These are phyloP conservation scores for Potamarius usumacintae DNA, from an alignment of 2,113 vertebrate genomes.

Conservation along the genomic window DNA sequence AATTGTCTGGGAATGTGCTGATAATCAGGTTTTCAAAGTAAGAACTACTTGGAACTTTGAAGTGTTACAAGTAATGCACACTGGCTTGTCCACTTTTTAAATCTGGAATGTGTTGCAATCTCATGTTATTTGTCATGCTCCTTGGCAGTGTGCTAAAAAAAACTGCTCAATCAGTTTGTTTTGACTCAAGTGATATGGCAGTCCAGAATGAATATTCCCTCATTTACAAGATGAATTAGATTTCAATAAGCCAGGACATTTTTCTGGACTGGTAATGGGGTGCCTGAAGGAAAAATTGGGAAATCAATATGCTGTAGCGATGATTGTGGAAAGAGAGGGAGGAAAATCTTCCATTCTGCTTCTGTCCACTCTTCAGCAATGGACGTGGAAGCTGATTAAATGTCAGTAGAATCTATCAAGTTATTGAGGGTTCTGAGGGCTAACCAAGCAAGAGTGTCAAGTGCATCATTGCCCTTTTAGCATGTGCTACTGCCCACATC, in stretches of 20 bases:
- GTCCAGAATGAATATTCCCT: not conserved
- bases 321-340: conserved; percentile 17
- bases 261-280: not conserved
- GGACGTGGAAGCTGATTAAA: conserved; percentile 57
- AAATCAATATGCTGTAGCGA: conserved; percentile 5
- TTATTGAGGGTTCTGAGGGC: conserved; percentile 56
- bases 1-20: not conserved
- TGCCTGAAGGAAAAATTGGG: not conserved
- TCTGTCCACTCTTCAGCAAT: conserved; percentile 27
- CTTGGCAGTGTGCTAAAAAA: not conserved
- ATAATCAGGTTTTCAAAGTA: not conserved
- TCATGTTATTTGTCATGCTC: not conserved
- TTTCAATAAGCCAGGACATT: not conserved
- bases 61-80: not conserved
- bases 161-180: not conserved
- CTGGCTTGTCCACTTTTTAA: not conserved
- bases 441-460: conserved; percentile 52
- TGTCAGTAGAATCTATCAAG: conserved; percentile 51
- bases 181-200: not conserved
- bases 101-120: not conserved
- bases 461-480: conserved; percentile 54
- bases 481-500: conserved; percentile 47
- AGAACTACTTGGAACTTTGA: not conserved
- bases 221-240: not conserved
- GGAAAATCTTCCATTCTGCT: not conserved